Evolutionary conservation across 2,113 vertebrate genomes (phyloP).

Genomic region (Eublepharis macularius): DNA sequence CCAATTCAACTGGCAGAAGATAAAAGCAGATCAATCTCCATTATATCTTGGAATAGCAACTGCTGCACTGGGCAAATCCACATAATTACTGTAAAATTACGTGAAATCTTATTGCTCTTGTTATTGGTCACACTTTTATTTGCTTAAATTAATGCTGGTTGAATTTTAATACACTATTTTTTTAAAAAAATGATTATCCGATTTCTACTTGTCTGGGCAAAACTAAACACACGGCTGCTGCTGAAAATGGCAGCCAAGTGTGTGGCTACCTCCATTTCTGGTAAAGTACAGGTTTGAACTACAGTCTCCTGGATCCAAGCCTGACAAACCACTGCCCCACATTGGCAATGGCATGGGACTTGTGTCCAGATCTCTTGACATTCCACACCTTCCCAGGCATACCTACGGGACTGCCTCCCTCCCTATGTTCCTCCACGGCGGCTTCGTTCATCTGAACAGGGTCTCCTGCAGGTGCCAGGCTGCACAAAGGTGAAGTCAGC

Average conservation of each 20-base stretch:
- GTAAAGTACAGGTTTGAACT: no score
- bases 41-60: constrained; percentile 33
- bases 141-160: background rate
- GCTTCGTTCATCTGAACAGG: no score
- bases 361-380: background rate
- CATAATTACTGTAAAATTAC: background rate
- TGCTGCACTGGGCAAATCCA: background rate
- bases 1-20: constrained; percentile 31
- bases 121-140: background rate
- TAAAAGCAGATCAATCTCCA: constrained; percentile 33
- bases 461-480: no score
- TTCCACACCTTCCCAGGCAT: background rate
- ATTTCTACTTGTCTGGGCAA: background rate
- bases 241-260: background rate
- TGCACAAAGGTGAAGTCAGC: no score
- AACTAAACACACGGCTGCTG: background rate
- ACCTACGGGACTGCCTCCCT: no score
- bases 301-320: no score
- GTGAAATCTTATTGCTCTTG: background rate
- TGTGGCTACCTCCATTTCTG: background rate
- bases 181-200: background rate
- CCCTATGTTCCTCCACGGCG: no score
- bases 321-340: no score
- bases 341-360: no score
- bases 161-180: background rate